A percentile compares a stretch with the other conserved stretches of the same genome.
These are phyloP conservation scores for Otus sunia DNA, from an alignment of 2,113 vertebrate genomes.

Conservation along the genomic window DNA sequence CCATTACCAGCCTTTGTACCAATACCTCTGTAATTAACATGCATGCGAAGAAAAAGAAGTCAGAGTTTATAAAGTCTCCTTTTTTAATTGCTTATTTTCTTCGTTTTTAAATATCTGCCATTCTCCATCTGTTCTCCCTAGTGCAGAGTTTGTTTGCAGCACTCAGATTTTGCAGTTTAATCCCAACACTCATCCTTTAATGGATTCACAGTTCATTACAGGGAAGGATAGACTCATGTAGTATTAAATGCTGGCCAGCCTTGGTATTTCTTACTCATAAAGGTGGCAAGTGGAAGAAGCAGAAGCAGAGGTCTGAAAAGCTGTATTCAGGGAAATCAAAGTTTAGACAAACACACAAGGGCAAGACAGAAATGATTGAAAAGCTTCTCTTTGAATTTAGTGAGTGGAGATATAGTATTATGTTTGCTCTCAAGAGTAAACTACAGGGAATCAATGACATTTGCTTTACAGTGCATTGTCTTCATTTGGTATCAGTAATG, in stretches of 20 bases:
- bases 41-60: not conserved
- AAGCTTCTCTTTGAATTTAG: not conserved
- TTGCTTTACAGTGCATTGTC: conserved; percentile 47
- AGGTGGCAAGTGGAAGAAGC: not conserved
- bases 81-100: conserved; percentile 62
- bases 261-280: conserved; percentile 27
- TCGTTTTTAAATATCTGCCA: conserved; percentile 22
- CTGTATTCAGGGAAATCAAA: conserved; percentile 38
- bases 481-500: conserved; percentile 44
- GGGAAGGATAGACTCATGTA: not conserved
- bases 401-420: not conserved
- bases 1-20: conserved; percentile 19
- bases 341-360: conserved; percentile 27
- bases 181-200: conserved; percentile 37
- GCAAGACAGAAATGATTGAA: not conserved
- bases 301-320: conserved; percentile 35
- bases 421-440: conserved; percentile 35
- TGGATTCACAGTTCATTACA: conserved; percentile 52
- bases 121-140: conserved; percentile 66
- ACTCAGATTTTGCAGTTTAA: conserved; percentile 45
- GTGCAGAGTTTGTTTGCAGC: conserved; percentile 16
- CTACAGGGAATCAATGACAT: conserved; percentile 16
- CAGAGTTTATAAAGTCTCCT: conserved; percentile 27
- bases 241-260: conserved; percentile 25
- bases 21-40: conserved; percentile 50